Evolutionary conservation across 37 sponge, comb jelly and placozoan genomes (phyloP), one percentile per base, ranked within the genome.

Genomic region (Theonella swinhoei): DNA sequence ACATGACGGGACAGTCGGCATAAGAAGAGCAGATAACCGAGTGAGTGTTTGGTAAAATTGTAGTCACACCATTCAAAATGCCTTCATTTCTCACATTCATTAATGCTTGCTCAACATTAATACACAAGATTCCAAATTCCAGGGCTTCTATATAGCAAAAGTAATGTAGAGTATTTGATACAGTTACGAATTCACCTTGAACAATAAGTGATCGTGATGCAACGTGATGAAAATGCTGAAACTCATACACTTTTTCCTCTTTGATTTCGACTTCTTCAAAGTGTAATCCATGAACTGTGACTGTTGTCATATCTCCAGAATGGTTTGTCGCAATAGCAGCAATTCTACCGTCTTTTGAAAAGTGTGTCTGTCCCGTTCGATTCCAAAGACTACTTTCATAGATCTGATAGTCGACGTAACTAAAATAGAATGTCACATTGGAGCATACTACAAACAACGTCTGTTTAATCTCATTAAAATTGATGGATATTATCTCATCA

Each of bases 261-360:
- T 47, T 14, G 42, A 39, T 39, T 11, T 19, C 73, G 25, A 24
- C n/a, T 32, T 1, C 19, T 32, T 68, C 5, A 1, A 72, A 72
- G 22, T 72, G 19, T 26, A 65, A n/a, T 24, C 29, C 30, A n/a
- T 29, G 66, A n/a, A 72, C 42, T 72, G 73, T 72, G 25, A 68
- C 69, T 33, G 34, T 68, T 5, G 69, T 33, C 31, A 68, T 32
- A 1, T 31, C 69, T 22, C 73, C 40, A 2, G 40, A 38, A 2
- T 37, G 54, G 54, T 47, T 38, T 9, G n/a, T 40, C 2, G 35
- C 73, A 1, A 72, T 40, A 17, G 73, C 73, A 41, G 37, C 73
- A 39, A 35, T 24, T 68, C 69, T 68, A 72, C 73, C 73, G 25
- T 40, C 73, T 2, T 36, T 7, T 7, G 54, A 7, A 47, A 47